These are phyloP conservation scores for Megalops atlanticus DNA, from an alignment of 2,113 vertebrate genomes.

Conservation along the genomic window DNA sequence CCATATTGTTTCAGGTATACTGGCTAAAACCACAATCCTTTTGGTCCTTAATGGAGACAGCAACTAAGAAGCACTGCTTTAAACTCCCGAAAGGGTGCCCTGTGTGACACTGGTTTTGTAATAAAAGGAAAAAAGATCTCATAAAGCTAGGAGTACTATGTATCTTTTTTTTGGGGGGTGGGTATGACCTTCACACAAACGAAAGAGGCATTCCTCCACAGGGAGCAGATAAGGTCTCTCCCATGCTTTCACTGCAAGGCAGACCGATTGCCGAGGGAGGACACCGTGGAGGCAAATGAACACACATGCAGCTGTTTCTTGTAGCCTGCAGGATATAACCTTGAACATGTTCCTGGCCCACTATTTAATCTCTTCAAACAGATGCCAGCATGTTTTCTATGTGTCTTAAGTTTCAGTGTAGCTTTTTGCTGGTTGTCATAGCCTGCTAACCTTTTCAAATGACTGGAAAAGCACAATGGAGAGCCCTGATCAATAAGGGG, in stretches of 20 bases:
- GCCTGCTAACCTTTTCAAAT: constrained; percentile 53
- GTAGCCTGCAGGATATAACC: constrained; percentile 24
- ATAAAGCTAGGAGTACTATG: background rate
- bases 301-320: constrained; percentile 11
- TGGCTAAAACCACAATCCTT: background rate
- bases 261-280: background rate
- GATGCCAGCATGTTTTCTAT: constrained; percentile 26
- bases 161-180: background rate
- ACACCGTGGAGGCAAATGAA: constrained; percentile 2
- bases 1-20: constrained; percentile 5
- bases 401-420: background rate
- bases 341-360: constrained; percentile 31
- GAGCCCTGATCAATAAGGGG: constrained; percentile 46
- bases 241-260: background rate
- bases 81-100: background rate
- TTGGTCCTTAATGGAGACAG: background rate
- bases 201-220: constrained; percentile 1
- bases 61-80: background rate
- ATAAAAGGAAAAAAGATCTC: constrained; percentile 16
- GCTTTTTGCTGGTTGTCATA: constrained; percentile 35
- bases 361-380: constrained; percentile 6
- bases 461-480: constrained; percentile 16
- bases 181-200: background rate
- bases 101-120: background rate
- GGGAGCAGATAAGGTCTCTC: background rate